A percentile compares a stretch with the other conserved stretches of the same genome.
phyloP scores from a whole-genome alignment of 2,113 vertebrate species.

The Orthonyx spaldingii region DNA sequence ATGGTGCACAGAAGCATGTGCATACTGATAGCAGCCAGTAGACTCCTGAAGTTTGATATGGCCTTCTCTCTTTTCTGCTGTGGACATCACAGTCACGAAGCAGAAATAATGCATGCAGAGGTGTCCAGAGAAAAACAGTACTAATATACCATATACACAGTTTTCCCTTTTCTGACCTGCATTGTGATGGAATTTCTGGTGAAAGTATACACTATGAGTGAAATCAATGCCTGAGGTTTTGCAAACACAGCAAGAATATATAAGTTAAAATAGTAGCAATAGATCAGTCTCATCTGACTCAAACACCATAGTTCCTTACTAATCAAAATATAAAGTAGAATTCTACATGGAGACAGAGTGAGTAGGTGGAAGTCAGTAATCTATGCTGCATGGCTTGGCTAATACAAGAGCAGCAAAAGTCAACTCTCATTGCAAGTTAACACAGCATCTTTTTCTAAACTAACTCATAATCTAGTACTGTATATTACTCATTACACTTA shows the following conservation, averaged over 20 bases:
- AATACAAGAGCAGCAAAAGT: not conserved
- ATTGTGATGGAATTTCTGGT: not conserved
- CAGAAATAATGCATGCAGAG: not conserved
- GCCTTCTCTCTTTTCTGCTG: not conserved
- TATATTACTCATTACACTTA: not conserved
- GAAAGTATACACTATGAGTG: not conserved
- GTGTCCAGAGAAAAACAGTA: not conserved
- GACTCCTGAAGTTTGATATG: not conserved
- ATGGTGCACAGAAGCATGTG: not conserved
- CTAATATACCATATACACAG: fast-evolving
- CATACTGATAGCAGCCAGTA: not conserved
- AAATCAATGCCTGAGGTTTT: not conserved
- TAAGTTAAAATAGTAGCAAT: not conserved
- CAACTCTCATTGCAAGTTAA: not conserved
- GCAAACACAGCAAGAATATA: not conserved
- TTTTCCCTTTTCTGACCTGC: not conserved
- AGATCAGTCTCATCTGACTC: not conserved
- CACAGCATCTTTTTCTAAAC: not conserved
- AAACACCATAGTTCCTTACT: not conserved
- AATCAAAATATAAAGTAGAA: not conserved
- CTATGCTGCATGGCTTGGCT: not conserved
- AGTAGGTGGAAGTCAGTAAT: not conserved
- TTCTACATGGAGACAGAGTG: not conserved
- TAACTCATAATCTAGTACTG: not conserved
- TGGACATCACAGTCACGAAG: not conserved